A percentile compares a stretch with the other conserved stretches of the same genome.
Evolutionary conservation across 2,797 vertebrate species (phyloP).

Genomic region (Chloroceryle amazona): DNA sequence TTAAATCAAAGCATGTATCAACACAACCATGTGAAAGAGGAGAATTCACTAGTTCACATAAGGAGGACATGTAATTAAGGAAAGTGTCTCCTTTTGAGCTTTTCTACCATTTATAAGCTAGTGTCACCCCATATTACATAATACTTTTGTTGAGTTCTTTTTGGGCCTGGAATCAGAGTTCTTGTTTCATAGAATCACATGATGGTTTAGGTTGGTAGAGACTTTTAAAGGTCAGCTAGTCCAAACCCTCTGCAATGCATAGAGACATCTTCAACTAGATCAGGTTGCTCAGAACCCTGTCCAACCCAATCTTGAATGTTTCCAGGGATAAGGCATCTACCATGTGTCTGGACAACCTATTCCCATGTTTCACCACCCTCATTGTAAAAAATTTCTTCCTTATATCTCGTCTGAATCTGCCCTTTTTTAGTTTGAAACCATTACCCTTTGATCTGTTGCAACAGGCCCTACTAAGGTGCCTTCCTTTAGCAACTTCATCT

Average conservation of each 20-base stretch:
- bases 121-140: neutral
- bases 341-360: neutral
- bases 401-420: neutral
- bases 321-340: neutral
- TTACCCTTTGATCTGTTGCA: neutral
- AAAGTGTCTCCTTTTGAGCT: neutral
- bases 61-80: neutral
- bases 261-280: neutral
- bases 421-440: neutral
- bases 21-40: neutral
- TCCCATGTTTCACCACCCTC: neutral
- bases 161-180: neutral
- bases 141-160: neutral
- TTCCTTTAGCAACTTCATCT: neutral
- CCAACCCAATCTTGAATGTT: neutral
- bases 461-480: neutral
- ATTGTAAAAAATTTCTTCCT: neutral
- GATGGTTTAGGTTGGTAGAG: neutral
- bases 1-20: neutral
- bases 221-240: neutral
- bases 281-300: neutral
- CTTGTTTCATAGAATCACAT: neutral
- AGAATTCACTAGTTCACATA: neutral
- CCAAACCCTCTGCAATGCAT: neutral
- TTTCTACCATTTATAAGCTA: neutral